These are phyloP conservation scores for Gasterosteus nipponicus DNA, from an alignment of 2,113 vertebrate species.

Conservation along the genomic window DNA sequence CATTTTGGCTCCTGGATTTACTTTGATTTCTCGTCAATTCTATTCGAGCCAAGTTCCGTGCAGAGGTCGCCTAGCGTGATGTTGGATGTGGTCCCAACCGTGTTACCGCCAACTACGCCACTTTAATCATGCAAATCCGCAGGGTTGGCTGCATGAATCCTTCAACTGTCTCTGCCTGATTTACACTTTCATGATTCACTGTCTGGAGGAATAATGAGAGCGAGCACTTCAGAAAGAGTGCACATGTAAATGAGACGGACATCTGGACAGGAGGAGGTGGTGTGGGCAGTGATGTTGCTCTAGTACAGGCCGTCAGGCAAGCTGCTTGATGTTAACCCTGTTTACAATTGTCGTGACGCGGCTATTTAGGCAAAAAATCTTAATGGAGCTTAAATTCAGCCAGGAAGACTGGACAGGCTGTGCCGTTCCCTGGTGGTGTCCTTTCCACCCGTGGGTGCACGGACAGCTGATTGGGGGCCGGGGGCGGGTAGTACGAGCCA, in stretches of 20 bases:
- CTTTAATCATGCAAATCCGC: slow-evolving; percentile 61
- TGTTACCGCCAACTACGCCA: slow-evolving; percentile 24
- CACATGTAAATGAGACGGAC: neutral
- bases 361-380: too few relatives aligned
- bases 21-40: neutral
- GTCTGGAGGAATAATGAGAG: slow-evolving; percentile 31
- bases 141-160: slow-evolving; percentile 1
- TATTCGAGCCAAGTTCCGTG: neutral
- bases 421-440: too few relatives aligned
- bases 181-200: slow-evolving; percentile 20
- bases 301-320: neutral
- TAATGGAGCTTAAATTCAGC: too few relatives aligned
- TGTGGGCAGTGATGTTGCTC: neutral
- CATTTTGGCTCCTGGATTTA: neutral
- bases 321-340: too few relatives aligned
- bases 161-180: slow-evolving; percentile 21
- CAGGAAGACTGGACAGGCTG: too few relatives aligned
- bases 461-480: too few relatives aligned
- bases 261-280: neutral
- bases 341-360: too few relatives aligned
- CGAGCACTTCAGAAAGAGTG: slow-evolving; percentile 13
- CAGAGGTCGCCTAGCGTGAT: neutral
- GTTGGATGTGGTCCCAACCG: neutral
- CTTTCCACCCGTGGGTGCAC: too few relatives aligned
- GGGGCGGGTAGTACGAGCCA: too few relatives aligned